Evolutionary conservation across 2,888 invertebrate species (phyloP).

Genomic region (Amphipoea oculea): DNA sequence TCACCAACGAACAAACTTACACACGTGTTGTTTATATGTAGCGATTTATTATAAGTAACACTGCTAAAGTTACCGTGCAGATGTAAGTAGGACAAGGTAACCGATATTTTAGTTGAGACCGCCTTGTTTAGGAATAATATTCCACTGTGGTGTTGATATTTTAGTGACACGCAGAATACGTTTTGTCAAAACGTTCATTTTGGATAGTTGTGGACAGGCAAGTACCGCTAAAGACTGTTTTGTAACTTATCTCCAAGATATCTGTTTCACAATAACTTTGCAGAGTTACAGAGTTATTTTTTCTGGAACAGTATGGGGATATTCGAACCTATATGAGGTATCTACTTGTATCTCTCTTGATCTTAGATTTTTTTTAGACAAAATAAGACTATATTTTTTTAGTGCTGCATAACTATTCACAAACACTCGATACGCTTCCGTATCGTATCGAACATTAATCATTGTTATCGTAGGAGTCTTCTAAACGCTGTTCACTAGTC

Average conservation of each 20-base stretch:
- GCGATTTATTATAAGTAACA: slow-evolving; percentile 37
- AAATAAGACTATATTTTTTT: too few species aligned
- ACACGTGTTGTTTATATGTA: slow-evolving; percentile 34
- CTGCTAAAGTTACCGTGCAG: slow-evolving; percentile 21
- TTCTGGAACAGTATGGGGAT: too few species aligned
- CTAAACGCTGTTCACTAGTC: too few species aligned
- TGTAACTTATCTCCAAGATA: background rate
- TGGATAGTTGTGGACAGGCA: background rate
- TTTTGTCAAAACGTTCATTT: background rate
- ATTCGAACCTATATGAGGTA: too few species aligned
- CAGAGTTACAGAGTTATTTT: too few species aligned
- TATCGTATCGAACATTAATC: too few species aligned
- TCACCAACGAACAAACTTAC: slow-evolving; percentile 26
- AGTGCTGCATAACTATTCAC: too few species aligned
- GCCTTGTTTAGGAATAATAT: slow-evolving; percentile 12
- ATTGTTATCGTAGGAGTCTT: too few species aligned
- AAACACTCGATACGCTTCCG: too few species aligned
- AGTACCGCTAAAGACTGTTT: background rate
- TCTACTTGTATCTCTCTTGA: too few species aligned
- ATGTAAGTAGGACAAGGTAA: slow-evolving; percentile 31
- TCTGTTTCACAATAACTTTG: too few species aligned
- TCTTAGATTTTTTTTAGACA: too few species aligned
- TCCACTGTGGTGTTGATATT: background rate
- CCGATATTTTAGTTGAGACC: slow-evolving; percentile 15
- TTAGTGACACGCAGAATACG: background rate